phyloP scores from a whole-genome alignment of 2,797 vertebrate species.

The Hipposideros larvatus region DNA sequence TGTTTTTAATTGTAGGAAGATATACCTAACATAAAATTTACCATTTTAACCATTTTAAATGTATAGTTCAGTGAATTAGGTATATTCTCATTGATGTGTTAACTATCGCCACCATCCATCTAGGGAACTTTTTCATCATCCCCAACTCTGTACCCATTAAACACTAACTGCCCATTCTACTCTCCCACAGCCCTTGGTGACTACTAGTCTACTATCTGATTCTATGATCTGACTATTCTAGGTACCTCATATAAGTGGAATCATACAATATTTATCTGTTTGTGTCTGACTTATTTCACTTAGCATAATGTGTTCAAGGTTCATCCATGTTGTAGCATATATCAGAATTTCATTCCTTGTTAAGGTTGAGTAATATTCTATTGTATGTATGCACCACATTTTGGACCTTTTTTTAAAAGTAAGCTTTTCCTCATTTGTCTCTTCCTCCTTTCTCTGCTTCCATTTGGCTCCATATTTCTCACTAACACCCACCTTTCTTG shows the following conservation, averaged over 20 bases:
- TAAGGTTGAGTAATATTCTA: neutral
- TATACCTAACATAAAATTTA: neutral
- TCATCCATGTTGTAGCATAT: neutral
- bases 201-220: neutral
- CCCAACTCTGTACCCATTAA: neutral
- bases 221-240: neutral
- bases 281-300: neutral
- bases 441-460: neutral
- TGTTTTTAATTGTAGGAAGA: neutral
- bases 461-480: neutral
- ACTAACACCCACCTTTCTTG: neutral
- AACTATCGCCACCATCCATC: neutral
- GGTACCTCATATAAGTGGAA: neutral
- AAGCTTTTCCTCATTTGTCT: neutral
- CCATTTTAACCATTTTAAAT: neutral
- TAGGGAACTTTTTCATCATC: neutral
- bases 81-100: neutral
- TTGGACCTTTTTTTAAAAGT: neutral
- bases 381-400: neutral
- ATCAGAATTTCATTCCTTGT: neutral
- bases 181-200: neutral
- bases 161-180: neutral
- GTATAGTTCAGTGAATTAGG: neutral
- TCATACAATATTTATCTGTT: neutral
- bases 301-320: neutral